phyloP scores from a whole-genome alignment of 2,113 vertebrate species.

The Otus sunia region DNA sequence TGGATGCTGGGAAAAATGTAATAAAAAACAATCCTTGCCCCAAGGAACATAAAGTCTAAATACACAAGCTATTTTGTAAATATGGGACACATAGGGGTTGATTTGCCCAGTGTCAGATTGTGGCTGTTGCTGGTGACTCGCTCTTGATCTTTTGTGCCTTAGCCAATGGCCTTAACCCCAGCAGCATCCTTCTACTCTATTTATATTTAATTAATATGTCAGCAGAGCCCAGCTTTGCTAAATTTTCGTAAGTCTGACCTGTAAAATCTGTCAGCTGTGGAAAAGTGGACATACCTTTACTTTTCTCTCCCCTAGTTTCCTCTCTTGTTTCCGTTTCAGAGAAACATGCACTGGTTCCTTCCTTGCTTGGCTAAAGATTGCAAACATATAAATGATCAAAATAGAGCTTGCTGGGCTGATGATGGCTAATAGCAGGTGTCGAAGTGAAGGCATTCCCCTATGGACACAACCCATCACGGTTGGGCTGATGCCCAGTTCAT shows the following conservation, averaged over 20 bases:
- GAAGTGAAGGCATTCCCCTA: background rate
- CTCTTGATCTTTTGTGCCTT: background rate
- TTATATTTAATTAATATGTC: background rate
- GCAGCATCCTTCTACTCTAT: background rate
- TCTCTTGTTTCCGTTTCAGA: background rate
- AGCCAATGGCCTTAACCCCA: background rate
- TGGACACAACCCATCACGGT: background rate
- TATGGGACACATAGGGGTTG: background rate
- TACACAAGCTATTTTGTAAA: background rate
- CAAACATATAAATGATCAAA: background rate
- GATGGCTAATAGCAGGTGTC: conserved; percentile 42
- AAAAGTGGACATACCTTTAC: background rate
- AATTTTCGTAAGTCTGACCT: background rate
- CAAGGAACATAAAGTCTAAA: background rate
- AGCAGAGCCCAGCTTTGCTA: background rate
- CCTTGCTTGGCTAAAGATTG: background rate
- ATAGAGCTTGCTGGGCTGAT: conserved; percentile 21
- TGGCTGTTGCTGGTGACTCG: background rate
- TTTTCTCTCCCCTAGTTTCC: background rate
- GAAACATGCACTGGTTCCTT: background rate
- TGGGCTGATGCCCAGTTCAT: conserved; percentile 38
- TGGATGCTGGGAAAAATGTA: background rate
- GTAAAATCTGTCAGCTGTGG: background rate
- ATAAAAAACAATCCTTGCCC: background rate
- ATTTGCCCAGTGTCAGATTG: background rate